Base-by-base conservation (phyloP, 2,113 vertebrate species). In the Lophius piscatorius region DNA sequence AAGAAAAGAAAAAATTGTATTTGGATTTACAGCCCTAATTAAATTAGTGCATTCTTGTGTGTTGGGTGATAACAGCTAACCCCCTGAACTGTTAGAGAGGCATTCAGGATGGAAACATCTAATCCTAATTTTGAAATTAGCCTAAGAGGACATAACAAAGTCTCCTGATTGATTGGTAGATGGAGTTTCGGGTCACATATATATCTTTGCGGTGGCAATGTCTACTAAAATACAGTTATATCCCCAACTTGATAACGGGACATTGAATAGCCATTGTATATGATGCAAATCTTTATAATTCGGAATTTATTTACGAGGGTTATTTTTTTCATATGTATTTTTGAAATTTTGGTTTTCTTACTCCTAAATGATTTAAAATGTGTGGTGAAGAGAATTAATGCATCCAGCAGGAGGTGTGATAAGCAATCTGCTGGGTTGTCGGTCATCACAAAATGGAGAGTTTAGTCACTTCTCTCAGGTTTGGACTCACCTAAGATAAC, bases 91-190 rank as follows among this genome's bases (percentile, higher is more conserved):
- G 26, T 28, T 40, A 52, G 26, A 21, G 6, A 56, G 20, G 6
- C 24, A 61, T 42, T 76, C 22, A 34, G 46, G 6, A 47, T 64
- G 12, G 34, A 72, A 65, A 72, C 59, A 28, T 66, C 46, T 70
- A 14, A 48, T 67, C 24, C 22, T 63, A 38, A 76, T 66, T 51
- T 47, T 65, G 46, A 70, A 62, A 66, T 67, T 22, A 70, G 48
- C 39, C 36, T 18, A 10, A 35, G 24, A 46, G 23, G 12, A 50
- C 58, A 8, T 0, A 70, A 49, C 23, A 22, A 2, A 22, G 39
- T 58, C 13, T 46, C 12, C 16, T 20, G 18, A 26, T n/a, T 60
- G 48, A 63, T 48, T 50, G 16, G 45, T 69, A 45, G 39, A 64
- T 63, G 13, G 24, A 9, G 21, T 40, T 45, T 31, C 39, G 4